Conservation (phyloP, 1,140 invertebrate genomes). For the Mya arenaria region DNA sequence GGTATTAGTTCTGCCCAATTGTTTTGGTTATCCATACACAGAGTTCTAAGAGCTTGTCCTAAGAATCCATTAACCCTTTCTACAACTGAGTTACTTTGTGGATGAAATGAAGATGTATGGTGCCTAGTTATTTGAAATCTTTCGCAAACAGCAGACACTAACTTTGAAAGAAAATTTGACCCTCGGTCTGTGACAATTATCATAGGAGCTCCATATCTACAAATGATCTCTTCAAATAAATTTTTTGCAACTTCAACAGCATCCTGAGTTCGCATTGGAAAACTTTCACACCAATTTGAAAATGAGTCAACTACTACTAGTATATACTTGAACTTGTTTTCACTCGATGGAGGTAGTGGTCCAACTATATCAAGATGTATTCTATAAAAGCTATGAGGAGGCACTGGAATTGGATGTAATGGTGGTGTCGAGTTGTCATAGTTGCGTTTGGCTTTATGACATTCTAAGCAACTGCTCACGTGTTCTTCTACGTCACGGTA, state of each 20-base stretch:
- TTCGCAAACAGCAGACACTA: slow-evolving; percentile 56
- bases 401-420: slow-evolving; percentile 41
- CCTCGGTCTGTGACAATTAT: slow-evolving; percentile 58
- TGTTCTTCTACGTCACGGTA: slow-evolving; percentile 52
- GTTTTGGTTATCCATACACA: too few relatives aligned
- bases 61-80: too few relatives aligned
- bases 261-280: slow-evolving; percentile 48
- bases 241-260: slow-evolving; percentile 55
- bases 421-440: slow-evolving; percentile 20
- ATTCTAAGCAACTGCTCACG: slow-evolving; percentile 36
- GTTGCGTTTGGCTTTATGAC: slow-evolving; percentile 35
- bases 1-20: not conserved
- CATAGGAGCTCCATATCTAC: slow-evolving; percentile 54
- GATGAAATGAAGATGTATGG: too few relatives aligned
- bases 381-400: slow-evolving; percentile 52
- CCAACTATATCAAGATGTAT: slow-evolving; percentile 65
- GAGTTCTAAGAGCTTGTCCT: too few relatives aligned
- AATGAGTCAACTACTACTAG: slow-evolving; percentile 59
- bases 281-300: slow-evolving; percentile 58
- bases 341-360: slow-evolving; percentile 43
- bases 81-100: too few relatives aligned
- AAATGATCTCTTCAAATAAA: slow-evolving; percentile 59
- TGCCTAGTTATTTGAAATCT: too few relatives aligned
- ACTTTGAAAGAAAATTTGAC: slow-evolving; percentile 57
- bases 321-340: slow-evolving; percentile 59